These are phyloP conservation scores for Chelidonichthys spinosus DNA, from an alignment of 2,797 vertebrate genomes.

Conservation along the genomic window DNA sequence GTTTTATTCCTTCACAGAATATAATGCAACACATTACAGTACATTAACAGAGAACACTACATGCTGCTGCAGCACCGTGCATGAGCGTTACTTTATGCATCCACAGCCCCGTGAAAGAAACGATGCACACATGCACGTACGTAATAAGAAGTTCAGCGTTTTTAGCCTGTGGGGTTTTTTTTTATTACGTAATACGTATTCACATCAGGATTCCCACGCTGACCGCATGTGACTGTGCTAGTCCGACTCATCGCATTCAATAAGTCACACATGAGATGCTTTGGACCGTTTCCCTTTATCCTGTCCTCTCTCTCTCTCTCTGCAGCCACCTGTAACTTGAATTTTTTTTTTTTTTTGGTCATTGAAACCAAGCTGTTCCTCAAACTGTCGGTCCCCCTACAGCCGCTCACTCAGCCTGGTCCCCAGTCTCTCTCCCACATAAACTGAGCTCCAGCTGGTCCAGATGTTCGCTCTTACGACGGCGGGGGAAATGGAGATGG, in stretches of 20 bases:
- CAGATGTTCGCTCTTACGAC: not conserved
- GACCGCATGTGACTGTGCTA: conserved; percentile 84
- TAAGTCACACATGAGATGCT: conserved; percentile 33
- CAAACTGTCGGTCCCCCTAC: too few species aligned
- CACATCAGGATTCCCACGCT: conserved; percentile 61
- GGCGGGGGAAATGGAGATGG: not conserved
- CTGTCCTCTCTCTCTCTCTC: too few species aligned
- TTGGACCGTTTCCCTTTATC: not conserved
- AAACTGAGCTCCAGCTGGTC: too few species aligned
- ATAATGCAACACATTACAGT: too few species aligned
- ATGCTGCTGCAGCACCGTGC: not conserved
- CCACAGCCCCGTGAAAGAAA: conserved; percentile 71
- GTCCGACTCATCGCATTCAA: conserved; percentile 25
- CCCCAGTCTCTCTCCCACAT: too few species aligned
- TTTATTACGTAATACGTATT: conserved; percentile 60
- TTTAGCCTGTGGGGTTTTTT: conserved; percentile 43
- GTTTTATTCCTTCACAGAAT: too few species aligned
- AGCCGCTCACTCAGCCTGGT: too few species aligned
- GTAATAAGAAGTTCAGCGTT: conserved; percentile 33
- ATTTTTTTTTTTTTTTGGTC: too few species aligned
- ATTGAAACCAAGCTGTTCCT: too few species aligned
- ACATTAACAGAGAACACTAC: not conserved
- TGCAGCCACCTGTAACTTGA: too few species aligned
- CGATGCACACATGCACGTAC: conserved; percentile 86
- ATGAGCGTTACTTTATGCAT: not conserved